phyloP scores from a whole-genome alignment of 2,113 vertebrate genomes.

The Caretta caretta region DNA sequence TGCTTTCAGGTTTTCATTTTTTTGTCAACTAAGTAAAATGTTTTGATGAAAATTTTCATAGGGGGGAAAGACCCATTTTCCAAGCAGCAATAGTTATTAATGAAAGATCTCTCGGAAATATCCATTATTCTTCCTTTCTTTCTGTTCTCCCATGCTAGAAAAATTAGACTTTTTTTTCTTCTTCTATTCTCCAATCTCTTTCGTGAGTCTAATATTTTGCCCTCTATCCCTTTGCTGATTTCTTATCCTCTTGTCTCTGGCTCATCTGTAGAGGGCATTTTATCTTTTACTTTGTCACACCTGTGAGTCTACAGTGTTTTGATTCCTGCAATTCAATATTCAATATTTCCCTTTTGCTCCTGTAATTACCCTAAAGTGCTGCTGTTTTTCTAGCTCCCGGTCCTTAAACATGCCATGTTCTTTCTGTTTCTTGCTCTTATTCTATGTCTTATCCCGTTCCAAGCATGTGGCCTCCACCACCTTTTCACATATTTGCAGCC shows the following conservation, averaged over 20 bases:
- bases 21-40: not conserved
- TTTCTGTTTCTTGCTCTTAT: not conserved
- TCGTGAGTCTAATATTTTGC: not conserved
- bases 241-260: not conserved
- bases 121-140: not conserved
- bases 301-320: not conserved
- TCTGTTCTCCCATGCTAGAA: not conserved
- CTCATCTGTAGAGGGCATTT: not conserved
- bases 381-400: not conserved
- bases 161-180: not conserved
- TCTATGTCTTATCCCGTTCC: not conserved
- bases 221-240: not conserved
- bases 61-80: not conserved
- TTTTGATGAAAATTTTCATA: not conserved
- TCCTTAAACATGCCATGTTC: fast-evolving
- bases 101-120: not conserved
- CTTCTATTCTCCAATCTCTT: not conserved
- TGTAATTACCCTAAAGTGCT: not conserved
- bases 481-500: not conserved
- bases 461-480: not conserved
- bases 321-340: not conserved
- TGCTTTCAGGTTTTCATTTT: not conserved
- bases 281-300: not conserved
- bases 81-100: not conserved
- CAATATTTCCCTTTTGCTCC: not conserved